Evolutionary conservation across 2,888 invertebrate species (phyloP), one percentile per base, ranked within the genome.

Genomic region (Ctenicera cuprea): DNA sequence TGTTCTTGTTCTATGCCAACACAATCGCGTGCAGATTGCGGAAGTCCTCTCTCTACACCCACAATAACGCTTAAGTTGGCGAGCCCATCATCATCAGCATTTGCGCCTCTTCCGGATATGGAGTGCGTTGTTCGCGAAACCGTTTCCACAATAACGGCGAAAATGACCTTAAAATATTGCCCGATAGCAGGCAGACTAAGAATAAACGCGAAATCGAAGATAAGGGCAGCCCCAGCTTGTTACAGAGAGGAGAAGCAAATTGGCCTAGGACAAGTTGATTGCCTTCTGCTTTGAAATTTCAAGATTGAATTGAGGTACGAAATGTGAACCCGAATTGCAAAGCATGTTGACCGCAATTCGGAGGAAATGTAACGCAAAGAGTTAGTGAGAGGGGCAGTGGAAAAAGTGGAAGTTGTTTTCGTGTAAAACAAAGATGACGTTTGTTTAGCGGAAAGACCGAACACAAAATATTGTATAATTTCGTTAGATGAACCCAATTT

Each of bases 31-130:
- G 30, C 33, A 54, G 30, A 54, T 30, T 54, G 54, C 54, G 54
- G 54, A 54, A 54, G 33, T 54, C 33, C 30, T 33, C 54, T 14
- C 26, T 54, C 30, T 30, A 14, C 54, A 54, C 54, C 30, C 30
- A 54, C 30, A 54, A 54, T 54, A 54, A 30, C 12, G 54, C 14
- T 33, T 7, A 54, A 54, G 52, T 26, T 26, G 52, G n/a, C 52
- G 26, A 52, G 12, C 26, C 52, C 26, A 52, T 52, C 52, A 14
- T 52, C 52, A 52, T 52, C n/a, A 52, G 14, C 54, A 54, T 54
- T 54, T 54, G 54, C 54, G 22, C 54, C 30, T 54, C 12, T 14
- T 54, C 54, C 54, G 54, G 54, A 54, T 54, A 54, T 33, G 22
- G 14, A 30, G 2, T 12, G 22, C 54, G 14, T 54, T 54, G 54